Evolutionary conservation across 2,888 invertebrate species (phyloP).

Genomic region (Philonicus albiceps): DNA sequence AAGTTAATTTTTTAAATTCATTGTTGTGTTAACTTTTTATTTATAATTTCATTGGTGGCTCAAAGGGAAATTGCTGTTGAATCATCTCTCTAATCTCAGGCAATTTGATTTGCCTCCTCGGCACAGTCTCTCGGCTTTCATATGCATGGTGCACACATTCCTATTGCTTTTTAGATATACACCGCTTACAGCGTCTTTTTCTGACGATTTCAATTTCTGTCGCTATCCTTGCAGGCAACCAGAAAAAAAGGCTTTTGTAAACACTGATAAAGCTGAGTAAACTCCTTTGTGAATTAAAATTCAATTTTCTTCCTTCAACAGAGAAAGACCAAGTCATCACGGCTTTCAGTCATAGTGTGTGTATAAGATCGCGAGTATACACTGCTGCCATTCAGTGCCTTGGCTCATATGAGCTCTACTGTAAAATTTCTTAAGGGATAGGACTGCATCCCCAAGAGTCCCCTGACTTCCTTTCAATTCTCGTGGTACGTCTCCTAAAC

Average conservation of each 20-base stretch:
- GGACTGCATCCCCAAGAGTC: slow-evolving; percentile 40
- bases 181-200: slow-evolving; percentile 27
- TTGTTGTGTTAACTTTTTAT: neutral
- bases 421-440: slow-evolving; percentile 42
- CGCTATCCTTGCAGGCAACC: slow-evolving; percentile 5
- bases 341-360: slow-evolving; percentile 25
- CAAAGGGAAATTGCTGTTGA: neutral
- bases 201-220: slow-evolving; percentile 33
- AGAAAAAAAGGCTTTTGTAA: slow-evolving; percentile 35
- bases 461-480: slow-evolving; percentile 42
- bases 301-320: slow-evolving; percentile 40
- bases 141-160: neutral
- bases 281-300: slow-evolving; percentile 44
- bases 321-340: slow-evolving; percentile 24
- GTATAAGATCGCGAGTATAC: slow-evolving; percentile 30
- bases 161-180: slow-evolving; percentile 25
- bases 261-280: slow-evolving; percentile 42
- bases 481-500: slow-evolving; percentile 42
- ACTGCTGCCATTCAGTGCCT: slow-evolving; percentile 19
- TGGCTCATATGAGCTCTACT: slow-evolving; percentile 33
- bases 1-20: neutral
- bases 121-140: neutral
- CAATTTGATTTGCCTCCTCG: neutral
- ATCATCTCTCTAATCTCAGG: neutral
- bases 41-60: neutral